Evolutionary conservation across 2,797 vertebrate species (phyloP), one percentile per base, ranked within the genome.

Genomic region (Zenarchopterus dispar): DNA sequence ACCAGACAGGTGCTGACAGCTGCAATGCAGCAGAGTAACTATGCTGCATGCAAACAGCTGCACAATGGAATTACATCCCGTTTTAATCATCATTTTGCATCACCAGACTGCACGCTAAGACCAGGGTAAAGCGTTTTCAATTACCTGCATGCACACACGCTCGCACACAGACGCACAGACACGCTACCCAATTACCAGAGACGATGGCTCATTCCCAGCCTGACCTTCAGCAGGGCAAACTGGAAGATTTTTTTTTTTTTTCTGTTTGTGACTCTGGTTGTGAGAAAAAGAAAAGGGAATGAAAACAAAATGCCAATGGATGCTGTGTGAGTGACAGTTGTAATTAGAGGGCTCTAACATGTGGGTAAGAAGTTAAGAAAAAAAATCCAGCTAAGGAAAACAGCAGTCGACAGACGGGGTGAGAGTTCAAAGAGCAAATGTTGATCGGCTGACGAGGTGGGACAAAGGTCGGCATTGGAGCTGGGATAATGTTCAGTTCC

Each of bases 351-450:
- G 75, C 62, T 60, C 56, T 13, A 62, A 67, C 74, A 64, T 57
- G 81, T 48, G 69, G 72, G 44, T 67, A 73, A 75, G 68, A 70
- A 69, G 43, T 56, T 6, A 31, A 45, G 58, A 56, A 49, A 39
- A 68, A 49, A 66, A 55, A 31, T 54, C 52, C 0, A 16, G 55
- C 67, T 51, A 81, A 81, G 58, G 67, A 82, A 87, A 84, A 86
- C 70, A 80, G 66, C 81, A 65, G 74, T 77, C 61, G 72, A 85
- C 69, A 84, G 86, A 85, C 78, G 11, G 74, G 81, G 80, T 66
- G 78, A 81, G 58, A 42, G 88, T 73, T 86, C 83, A 88, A 39
- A 83, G 85, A 65, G 90, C 83, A 80, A 55, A 81, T 82, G 85
- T 68, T 84, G 80, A 49, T 54, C 47, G 49, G 74, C 77, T 81